phyloP scores from a whole-genome alignment of 2,113 vertebrate species.

The Oreochromis spilurus region DNA sequence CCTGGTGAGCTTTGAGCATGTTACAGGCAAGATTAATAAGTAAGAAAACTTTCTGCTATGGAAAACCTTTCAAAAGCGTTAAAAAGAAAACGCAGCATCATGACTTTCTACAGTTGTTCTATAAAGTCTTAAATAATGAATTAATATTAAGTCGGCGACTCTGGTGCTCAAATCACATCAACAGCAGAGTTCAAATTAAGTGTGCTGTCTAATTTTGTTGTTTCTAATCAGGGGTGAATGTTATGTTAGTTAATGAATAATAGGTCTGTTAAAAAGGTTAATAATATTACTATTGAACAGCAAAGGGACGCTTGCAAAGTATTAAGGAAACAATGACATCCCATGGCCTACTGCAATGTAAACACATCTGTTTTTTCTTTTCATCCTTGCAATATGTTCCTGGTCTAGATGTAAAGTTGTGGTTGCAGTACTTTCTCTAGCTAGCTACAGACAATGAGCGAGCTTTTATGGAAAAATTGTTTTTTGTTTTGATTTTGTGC shows the following conservation, averaged over 20 bases:
- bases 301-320: neutral
- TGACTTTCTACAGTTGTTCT: neutral
- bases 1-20: slow-evolving; percentile 8
- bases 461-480: neutral
- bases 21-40: neutral
- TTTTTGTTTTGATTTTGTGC: neutral
- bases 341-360: neutral
- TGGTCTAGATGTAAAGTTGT: neutral
- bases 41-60: neutral
- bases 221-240: neutral
- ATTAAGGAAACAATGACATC: neutral
- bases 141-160: neutral
- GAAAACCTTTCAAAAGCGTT: neutral
- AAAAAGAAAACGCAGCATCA: neutral
- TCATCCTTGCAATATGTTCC: neutral
- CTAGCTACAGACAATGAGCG: neutral
- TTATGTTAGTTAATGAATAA: neutral
- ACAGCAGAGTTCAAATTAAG: neutral
- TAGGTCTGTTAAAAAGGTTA: neutral
- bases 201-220: neutral
- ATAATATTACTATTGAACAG: neutral
- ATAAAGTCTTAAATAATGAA: neutral
- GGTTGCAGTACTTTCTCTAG: neutral
- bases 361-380: neutral
- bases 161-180: neutral